A percentile compares a stretch with the other conserved stretches of the same genome.
Evolutionary conservation across 2,797 vertebrate species (phyloP).

Genomic region (Sebastes alutus): DNA sequence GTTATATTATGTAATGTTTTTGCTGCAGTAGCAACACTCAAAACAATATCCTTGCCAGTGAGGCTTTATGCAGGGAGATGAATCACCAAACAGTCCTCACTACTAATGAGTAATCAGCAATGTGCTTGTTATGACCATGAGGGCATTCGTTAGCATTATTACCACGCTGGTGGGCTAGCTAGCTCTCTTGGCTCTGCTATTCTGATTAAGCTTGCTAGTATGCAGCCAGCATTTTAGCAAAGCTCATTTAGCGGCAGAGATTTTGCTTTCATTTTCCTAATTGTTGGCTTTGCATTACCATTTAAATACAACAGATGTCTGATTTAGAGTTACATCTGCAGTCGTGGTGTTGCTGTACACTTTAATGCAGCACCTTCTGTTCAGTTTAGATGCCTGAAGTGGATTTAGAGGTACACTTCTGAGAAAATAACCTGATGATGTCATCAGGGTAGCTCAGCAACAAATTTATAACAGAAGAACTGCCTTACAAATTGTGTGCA

Average conservation of each 20-base stretch:
- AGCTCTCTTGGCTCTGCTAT: background rate
- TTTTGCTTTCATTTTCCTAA: constrained; percentile 25
- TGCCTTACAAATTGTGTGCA: background rate
- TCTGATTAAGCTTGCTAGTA: constrained; percentile 13
- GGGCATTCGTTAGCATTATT: constrained; percentile 1
- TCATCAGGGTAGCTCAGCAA: background rate
- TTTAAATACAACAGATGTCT: constrained; percentile 46
- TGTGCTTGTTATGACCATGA: constrained; percentile 15
- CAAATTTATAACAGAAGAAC: background rate
- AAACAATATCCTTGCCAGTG: constrained; percentile 45
- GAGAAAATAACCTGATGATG: background rate
- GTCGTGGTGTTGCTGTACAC: constrained; percentile 1
- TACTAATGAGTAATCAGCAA: constrained; percentile 31
- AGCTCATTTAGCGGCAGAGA: constrained; percentile 8
- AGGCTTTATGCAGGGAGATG: constrained; percentile 36
- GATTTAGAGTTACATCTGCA: constrained; percentile 45
- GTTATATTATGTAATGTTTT: constrained; percentile 57
- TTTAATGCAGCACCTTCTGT: constrained; percentile 36
- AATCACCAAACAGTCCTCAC: constrained; percentile 38
- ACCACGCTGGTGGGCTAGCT: background rate
- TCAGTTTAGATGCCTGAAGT: background rate
- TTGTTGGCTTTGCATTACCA: constrained; percentile 20
- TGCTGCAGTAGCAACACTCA: constrained; percentile 41
- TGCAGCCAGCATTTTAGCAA: constrained; percentile 25
- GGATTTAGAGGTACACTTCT: background rate